These are phyloP conservation scores for Etheostoma nigrum DNA, from an alignment of 2,797 vertebrate genomes.

Conservation along the genomic window DNA sequence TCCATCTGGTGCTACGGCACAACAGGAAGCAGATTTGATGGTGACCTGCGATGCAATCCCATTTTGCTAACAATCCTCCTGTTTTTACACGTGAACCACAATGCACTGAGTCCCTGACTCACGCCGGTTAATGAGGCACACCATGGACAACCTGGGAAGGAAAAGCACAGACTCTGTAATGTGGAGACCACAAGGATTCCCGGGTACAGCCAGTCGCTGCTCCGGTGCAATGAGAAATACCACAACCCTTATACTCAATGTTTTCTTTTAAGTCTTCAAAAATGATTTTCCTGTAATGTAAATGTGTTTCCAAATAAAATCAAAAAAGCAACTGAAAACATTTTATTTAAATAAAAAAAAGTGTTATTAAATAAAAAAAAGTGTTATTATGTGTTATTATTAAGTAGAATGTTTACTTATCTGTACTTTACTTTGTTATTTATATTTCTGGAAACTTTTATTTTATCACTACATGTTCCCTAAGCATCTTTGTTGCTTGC, in stretches of 20 bases:
- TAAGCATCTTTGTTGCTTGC: too few species aligned
- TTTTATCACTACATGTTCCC: too few species aligned
- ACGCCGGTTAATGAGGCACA: slow-evolving; percentile 47
- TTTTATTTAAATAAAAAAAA: not conserved
- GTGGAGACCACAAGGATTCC: not conserved
- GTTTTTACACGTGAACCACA: slow-evolving; percentile 21
- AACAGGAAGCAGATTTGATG: slow-evolving; percentile 30
- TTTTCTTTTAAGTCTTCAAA: not conserved
- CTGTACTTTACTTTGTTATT: too few species aligned
- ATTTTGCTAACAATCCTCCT: slow-evolving; percentile 32
- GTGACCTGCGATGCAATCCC: slow-evolving; percentile 33
- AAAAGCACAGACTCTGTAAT: not conserved
- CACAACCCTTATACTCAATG: not conserved
- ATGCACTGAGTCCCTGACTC: slow-evolving; percentile 24
- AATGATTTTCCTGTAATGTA: not conserved
- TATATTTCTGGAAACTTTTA: too few species aligned
- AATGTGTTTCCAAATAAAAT: not conserved
- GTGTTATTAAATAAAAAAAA: not conserved
- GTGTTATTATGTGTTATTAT: too few species aligned
- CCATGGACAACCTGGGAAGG: not conserved
- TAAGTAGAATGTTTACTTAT: too few species aligned
- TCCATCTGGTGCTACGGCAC: slow-evolving; percentile 11
- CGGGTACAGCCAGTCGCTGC: slow-evolving; percentile 6
- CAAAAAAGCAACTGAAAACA: not conserved
- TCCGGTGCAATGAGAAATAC: not conserved